A percentile compares a stretch with the other conserved stretches of the same genome.
phyloP scores from a whole-genome alignment of 1,140 invertebrate species.

The Habropoda laboriosa region DNA sequence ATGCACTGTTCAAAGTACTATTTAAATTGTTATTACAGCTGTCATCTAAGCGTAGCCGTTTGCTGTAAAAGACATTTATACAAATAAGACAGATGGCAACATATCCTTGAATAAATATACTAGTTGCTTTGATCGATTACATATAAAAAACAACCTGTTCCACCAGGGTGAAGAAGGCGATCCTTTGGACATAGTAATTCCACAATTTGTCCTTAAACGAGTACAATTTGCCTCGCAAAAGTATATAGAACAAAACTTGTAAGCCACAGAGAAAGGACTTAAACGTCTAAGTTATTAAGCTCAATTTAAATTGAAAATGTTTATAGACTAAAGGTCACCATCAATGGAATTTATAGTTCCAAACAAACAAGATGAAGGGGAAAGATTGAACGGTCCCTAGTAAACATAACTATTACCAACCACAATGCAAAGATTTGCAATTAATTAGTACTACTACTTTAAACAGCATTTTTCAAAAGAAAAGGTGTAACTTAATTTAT shows the following conservation, averaged over 20 bases:
- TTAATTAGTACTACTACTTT: too few species aligned
- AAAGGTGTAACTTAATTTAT: too few species aligned
- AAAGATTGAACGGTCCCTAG: too few species aligned
- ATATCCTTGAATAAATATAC: background rate
- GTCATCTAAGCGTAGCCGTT: conserved; percentile 74
- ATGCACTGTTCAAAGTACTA: conserved; percentile 58
- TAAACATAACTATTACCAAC: too few species aligned
- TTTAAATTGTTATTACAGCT: conserved; percentile 77
- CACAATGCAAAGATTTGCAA: too few species aligned
- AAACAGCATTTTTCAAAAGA: too few species aligned
- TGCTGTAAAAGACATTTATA: conserved; percentile 67
- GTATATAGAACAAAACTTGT: background rate
- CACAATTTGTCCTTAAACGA: background rate
- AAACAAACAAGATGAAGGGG: background rate
- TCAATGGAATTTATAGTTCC: background rate
- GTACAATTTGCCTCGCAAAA: background rate
- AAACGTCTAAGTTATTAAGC: background rate
- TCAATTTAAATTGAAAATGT: background rate
- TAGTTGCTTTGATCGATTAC: background rate
- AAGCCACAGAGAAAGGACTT: background rate
- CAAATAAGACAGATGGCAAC: background rate
- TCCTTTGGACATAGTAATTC: conserved; percentile 26
- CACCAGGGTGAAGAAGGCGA: conserved; percentile 36
- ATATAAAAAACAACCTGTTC: conserved; percentile 46
- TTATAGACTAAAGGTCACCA: background rate